Base-by-base conservation (phyloP, 2,888 invertebrate species). In the Athetis lepigone region DNA sequence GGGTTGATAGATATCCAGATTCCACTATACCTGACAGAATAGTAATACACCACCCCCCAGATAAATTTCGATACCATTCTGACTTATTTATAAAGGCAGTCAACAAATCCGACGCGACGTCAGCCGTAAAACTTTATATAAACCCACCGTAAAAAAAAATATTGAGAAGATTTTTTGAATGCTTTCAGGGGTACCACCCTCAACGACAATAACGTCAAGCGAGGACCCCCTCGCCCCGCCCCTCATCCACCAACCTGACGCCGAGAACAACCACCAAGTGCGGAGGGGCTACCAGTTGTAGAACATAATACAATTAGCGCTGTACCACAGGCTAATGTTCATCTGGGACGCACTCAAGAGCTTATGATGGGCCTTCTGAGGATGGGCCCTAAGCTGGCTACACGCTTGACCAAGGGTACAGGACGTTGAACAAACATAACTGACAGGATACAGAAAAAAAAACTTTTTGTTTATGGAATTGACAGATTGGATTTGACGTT, bases 221-320 rank as follows among this genome's bases (percentile, higher is more conserved):
- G 91, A 89, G 80, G 93, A 92, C 61, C 93, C 94, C 0, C 89
- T 94, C 1, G 77, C 93, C 2, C 93, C 93, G 0, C 92, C 94
- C 1, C 87, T 92, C 29, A 87, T 92, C 67, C 89, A 88, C 63
- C 89, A 87, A 68, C 86, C 90, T 0, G 89, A 89, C 18, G 75
- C 77, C n/a, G 90, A 86, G 54, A 62, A 72, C 79, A 85, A 86
- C 75, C 87, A 85, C 62, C 88, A 86, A 66, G 76, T 84, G 33
- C 82, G 90, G 27, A 75, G 88, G 37, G 89, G 86, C 16, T 92
- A 92, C 83, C 92, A 93, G 71, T 87, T 94, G 91, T 94, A 93
- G 92, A 86, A 86, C 80, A 67, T 88, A 78, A 77, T 91, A 36
- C 79, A 83, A 18, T 65, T 80, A 75, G 89, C 87, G 73, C 83